A percentile compares a stretch with the other conserved stretches of the same genome.
Evolutionary conservation across 2,797 vertebrate species (phyloP).

Genomic region (Tinamus major): DNA sequence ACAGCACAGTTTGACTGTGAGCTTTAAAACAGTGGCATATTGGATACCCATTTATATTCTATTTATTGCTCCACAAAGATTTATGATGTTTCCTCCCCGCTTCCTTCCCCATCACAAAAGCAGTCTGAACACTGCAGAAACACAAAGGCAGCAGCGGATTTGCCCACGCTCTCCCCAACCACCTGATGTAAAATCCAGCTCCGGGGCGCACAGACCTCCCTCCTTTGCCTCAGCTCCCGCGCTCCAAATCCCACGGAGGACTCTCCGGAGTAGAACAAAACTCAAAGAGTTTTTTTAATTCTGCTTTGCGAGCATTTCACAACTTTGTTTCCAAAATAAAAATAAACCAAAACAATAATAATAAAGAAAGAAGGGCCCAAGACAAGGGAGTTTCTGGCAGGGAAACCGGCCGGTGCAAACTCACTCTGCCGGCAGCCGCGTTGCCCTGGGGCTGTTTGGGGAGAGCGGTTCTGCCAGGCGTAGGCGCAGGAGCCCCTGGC

Average conservation of each 20-base stretch:
- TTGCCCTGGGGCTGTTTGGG: fast-evolving
- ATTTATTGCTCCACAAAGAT: constrained; percentile 65
- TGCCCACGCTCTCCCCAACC: neutral
- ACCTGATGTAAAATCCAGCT: constrained; percentile 67
- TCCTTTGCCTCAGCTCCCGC: constrained; percentile 3
- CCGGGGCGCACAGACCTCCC: neutral
- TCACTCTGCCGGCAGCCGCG: fast-evolving
- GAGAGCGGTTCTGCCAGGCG: neutral
- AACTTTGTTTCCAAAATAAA: neutral
- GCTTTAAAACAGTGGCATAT: constrained; percentile 61
- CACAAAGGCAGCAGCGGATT: constrained; percentile 36
- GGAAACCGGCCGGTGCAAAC: neutral
- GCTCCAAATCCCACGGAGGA: constrained; percentile 11
- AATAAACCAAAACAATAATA: neutral
- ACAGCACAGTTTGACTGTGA: constrained; percentile 53
- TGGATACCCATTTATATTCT: constrained; percentile 71
- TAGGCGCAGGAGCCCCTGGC: no score
- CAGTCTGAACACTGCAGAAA: constrained; percentile 20
- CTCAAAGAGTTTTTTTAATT: neutral
- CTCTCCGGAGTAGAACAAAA: constrained; percentile 18
- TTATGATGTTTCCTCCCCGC: constrained; percentile 63
- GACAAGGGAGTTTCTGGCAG: neutral
- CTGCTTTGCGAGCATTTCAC: neutral
- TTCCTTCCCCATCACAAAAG: neutral
- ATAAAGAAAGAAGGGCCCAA: neutral